Conservation (phyloP, 2,888 invertebrate genomes). For the Lucinisca nassula region DNA sequence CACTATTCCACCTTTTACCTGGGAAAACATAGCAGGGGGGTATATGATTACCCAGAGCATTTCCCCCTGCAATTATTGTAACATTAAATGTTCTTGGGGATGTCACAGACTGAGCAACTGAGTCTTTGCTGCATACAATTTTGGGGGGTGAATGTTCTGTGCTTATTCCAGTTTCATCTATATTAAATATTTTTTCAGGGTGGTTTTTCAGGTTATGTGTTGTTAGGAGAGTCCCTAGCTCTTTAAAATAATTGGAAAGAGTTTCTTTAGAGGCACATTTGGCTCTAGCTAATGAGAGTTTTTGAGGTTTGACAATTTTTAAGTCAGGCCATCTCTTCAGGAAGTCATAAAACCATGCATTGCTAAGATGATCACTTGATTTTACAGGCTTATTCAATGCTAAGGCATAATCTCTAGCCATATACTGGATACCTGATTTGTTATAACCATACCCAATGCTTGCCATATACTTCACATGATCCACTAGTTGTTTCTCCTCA, state of each 20-base stretch:
- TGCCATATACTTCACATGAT: too few relatives aligned
- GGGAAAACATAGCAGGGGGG: slow-evolving; percentile 52
- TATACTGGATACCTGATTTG: too few relatives aligned
- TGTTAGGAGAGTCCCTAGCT: slow-evolving; percentile 28
- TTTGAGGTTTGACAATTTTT: too few relatives aligned
- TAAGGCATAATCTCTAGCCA: too few relatives aligned
- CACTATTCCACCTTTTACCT: slow-evolving; percentile 43
- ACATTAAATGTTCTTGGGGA: slow-evolving; percentile 41
- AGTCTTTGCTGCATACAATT: slow-evolving; percentile 32
- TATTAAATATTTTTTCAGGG: slow-evolving; percentile 47
- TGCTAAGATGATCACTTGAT: too few relatives aligned
- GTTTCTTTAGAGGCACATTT: too few relatives aligned
- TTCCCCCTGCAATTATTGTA: slow-evolving; percentile 46
- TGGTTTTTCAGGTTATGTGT: slow-evolving; percentile 13
- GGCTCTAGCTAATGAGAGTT: too few relatives aligned
- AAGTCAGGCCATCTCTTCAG: too few relatives aligned
- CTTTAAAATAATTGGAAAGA: slow-evolving; percentile 34
- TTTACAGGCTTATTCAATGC: too few relatives aligned
- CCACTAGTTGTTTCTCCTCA: too few relatives aligned
- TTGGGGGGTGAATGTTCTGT: slow-evolving; percentile 40
- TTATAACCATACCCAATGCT: too few relatives aligned
- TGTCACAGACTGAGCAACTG: slow-evolving; percentile 29
- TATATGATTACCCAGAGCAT: slow-evolving; percentile 32
- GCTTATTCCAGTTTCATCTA: slow-evolving; percentile 55
- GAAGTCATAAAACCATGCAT: too few relatives aligned